phyloP scores from a whole-genome alignment of 2,113 vertebrate species.

The Agapornis roseicollis region DNA sequence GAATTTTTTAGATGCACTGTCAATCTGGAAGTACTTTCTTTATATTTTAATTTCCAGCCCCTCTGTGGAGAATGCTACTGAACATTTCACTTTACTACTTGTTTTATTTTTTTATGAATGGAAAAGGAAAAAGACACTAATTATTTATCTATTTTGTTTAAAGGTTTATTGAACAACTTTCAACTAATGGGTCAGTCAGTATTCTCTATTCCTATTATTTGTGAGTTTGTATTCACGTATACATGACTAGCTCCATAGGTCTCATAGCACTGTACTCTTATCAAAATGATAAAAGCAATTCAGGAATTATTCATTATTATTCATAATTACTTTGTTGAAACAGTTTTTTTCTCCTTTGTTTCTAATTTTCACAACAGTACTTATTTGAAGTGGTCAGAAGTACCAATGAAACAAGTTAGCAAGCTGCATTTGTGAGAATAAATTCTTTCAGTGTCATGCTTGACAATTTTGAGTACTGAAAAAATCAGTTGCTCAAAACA shows the following conservation, averaged over 20 bases:
- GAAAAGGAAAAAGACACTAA: neutral
- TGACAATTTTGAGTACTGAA: neutral
- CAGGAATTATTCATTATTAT: neutral
- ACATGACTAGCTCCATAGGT: neutral
- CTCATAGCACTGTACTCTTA: neutral
- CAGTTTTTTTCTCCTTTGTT: neutral
- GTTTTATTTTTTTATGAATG: neutral
- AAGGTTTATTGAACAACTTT: neutral
- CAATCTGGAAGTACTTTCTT: neutral
- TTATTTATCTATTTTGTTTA: neutral
- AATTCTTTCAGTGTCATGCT: neutral
- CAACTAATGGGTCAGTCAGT: neutral
- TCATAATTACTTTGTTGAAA: neutral
- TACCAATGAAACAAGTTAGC: neutral
- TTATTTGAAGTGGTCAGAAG: neutral
- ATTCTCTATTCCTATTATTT: neutral
- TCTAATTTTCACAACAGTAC: neutral
- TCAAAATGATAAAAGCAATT: neutral
- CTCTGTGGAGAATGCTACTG: neutral
- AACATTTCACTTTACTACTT: neutral
- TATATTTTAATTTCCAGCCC: neutral
- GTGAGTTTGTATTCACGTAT: fast-evolving
- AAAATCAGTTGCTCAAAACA: neutral
- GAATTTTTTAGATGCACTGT: neutral
- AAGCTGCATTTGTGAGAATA: neutral